phyloP scores from a whole-genome alignment of 2,888 invertebrate genomes.

The Papilio elwesi region DNA sequence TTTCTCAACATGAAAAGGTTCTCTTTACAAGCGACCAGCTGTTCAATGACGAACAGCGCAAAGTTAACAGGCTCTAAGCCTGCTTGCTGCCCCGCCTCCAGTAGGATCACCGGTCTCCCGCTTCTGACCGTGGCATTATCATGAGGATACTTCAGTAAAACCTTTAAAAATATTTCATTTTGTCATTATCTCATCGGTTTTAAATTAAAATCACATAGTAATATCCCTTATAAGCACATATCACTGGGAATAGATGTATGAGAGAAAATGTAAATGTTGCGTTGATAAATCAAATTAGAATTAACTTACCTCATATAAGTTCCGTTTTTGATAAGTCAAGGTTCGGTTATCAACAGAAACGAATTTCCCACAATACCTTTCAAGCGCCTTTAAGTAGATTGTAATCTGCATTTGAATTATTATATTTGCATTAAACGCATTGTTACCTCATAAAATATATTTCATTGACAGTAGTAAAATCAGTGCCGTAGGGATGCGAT shows the following conservation, averaged over 20 bases:
- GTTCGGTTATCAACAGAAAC: slow-evolving; percentile 50
- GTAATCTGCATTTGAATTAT: slow-evolving; percentile 57
- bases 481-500: no score
- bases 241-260: no score
- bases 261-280: no score
- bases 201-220: background rate
- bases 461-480: no score
- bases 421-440: background rate
- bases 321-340: slow-evolving; percentile 60
- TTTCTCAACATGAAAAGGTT: slow-evolving; percentile 58
- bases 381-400: slow-evolving; percentile 65
- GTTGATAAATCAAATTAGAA: background rate
- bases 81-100: slow-evolving; percentile 73
- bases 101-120: slow-evolving; percentile 59
- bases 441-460: no score
- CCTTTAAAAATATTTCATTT: slow-evolving; percentile 7
- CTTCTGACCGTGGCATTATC: slow-evolving; percentile 33
- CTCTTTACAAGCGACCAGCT: slow-evolving; percentile 69
- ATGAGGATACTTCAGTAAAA: slow-evolving; percentile 1
- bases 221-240: no score
- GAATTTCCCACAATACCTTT: slow-evolving; percentile 57
- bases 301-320: slow-evolving; percentile 66
- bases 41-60: slow-evolving; percentile 66
- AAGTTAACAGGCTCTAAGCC: slow-evolving; percentile 61
- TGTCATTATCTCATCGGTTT: background rate